A percentile compares a stretch with the other conserved stretches of the same genome.
Conservation (phyloP, 2,888 invertebrate genomes). For the Epirrhoe tristata region DNA sequence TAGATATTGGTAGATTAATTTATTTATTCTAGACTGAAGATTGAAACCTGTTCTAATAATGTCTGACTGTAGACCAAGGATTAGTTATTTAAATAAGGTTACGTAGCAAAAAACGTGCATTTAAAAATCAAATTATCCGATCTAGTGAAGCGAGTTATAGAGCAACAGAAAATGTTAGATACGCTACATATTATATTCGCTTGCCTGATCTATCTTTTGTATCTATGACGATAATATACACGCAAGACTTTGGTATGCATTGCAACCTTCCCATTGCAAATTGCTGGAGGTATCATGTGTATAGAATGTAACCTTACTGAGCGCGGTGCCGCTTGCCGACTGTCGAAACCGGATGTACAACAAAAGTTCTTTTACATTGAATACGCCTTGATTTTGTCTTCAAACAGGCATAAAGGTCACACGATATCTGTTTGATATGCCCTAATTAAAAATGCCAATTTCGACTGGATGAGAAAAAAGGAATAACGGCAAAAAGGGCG, state of each 20-base stretch:
- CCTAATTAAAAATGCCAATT: slow-evolving; percentile 26
- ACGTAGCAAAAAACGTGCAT: neutral
- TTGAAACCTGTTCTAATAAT: neutral
- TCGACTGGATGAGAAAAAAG: slow-evolving; percentile 1
- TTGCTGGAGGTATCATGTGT: slow-evolving; percentile 40
- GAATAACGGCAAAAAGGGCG: slow-evolving; percentile 3
- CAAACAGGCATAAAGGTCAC: slow-evolving; percentile 16
- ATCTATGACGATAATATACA: slow-evolving; percentile 16
- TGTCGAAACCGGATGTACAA: slow-evolving; percentile 41
- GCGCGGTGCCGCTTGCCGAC: slow-evolving; percentile 26
- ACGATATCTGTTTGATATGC: slow-evolving; percentile 17
- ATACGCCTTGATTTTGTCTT: slow-evolving; percentile 20
- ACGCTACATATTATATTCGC: neutral
- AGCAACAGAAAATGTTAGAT: slow-evolving; percentile 2
- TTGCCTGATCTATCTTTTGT: slow-evolving; percentile 1
- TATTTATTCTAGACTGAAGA: neutral
- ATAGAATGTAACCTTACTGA: slow-evolving; percentile 45
- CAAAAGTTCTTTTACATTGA: slow-evolving; percentile 30
- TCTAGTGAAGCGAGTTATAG: neutral
- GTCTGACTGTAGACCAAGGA: neutral
- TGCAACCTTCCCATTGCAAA: slow-evolving; percentile 37
- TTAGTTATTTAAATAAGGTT: neutral
- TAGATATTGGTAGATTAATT: neutral
- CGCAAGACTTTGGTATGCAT: slow-evolving; percentile 35
- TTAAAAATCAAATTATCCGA: neutral